A percentile compares a stretch with the other conserved stretches of the same genome.
Conservation (phyloP, 2,113 vertebrate genomes). For the Rhinolophus ferrumequinum region DNA sequence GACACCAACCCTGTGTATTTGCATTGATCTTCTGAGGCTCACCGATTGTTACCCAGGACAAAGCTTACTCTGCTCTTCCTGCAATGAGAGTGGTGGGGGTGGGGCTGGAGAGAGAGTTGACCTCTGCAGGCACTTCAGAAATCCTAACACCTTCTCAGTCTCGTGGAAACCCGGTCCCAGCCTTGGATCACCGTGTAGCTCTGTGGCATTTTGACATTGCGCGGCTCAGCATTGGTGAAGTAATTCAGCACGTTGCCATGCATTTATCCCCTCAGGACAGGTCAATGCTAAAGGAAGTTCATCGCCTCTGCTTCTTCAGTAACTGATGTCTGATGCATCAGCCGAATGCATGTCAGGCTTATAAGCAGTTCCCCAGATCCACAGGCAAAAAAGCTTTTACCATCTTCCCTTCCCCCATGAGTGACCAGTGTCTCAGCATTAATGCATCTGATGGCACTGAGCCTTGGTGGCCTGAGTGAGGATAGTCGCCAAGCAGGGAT, state of each 20-base stretch:
- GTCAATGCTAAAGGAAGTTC: slow-evolving; percentile 1
- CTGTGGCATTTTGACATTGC: background rate
- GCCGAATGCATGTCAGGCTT: background rate
- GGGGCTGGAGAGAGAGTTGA: background rate
- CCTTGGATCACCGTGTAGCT: background rate
- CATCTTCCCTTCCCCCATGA: background rate
- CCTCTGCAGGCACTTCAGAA: background rate
- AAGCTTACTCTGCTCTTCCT: background rate
- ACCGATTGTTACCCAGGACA: background rate
- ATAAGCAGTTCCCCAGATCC: background rate
- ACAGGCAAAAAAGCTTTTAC: slow-evolving; percentile 15
- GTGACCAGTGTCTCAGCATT: slow-evolving; percentile 55
- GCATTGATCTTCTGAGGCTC: background rate
- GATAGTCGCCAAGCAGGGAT: slow-evolving; percentile 53
- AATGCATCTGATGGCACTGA: slow-evolving; percentile 74
- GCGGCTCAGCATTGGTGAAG: background rate
- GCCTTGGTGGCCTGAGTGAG: slow-evolving; percentile 48
- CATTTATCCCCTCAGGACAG: background rate
- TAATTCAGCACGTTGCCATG: background rate
- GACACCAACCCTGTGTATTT: background rate
- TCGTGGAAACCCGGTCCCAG: background rate
- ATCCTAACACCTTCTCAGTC: background rate
- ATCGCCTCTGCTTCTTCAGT: background rate
- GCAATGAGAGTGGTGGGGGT: background rate
- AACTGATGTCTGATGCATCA: background rate